These are phyloP conservation scores for Entelurus aequoreus DNA, from an alignment of 2,113 vertebrate genomes.

Conservation along the genomic window DNA sequence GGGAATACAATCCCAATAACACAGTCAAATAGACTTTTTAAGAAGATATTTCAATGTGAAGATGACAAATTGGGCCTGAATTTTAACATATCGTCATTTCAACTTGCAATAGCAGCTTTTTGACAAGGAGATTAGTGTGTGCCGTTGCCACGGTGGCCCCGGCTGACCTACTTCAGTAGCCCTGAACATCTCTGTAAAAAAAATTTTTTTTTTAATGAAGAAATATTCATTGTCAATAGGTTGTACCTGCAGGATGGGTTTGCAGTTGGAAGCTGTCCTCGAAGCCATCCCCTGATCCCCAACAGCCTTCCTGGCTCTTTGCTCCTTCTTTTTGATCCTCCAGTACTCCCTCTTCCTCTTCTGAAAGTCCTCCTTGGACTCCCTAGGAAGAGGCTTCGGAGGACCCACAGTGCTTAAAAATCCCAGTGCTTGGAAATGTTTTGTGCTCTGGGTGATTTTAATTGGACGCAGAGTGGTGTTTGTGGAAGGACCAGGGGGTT, in stretches of 20 bases:
- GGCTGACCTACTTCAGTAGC: not conserved
- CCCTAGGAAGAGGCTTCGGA: slow-evolving; percentile 52
- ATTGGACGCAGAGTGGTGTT: slow-evolving; percentile 9
- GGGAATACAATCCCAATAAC: too few relatives aligned
- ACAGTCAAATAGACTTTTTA: too few relatives aligned
- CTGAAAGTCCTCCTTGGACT: slow-evolving; percentile 64
- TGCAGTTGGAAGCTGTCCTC: slow-evolving; percentile 13
- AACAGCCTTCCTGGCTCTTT: slow-evolving; percentile 71
- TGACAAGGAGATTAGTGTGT: not conserved
- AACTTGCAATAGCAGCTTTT: not conserved
- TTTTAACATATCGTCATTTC: too few relatives aligned
- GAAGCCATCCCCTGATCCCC: slow-evolving; percentile 34
- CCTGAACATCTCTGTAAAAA: not conserved
- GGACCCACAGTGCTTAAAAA: slow-evolving; percentile 35
- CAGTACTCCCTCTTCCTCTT: slow-evolving; percentile 72
- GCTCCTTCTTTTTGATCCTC: slow-evolving; percentile 77
- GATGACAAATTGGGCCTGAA: too few relatives aligned
- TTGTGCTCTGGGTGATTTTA: slow-evolving; percentile 19
- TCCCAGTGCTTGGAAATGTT: not conserved
- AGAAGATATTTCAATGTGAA: too few relatives aligned
- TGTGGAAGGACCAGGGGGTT: slow-evolving; percentile 16
- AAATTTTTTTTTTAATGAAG: too few relatives aligned
- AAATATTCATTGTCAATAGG: too few relatives aligned
- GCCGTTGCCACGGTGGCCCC: not conserved
- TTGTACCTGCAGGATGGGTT: slow-evolving; percentile 31